These are phyloP conservation scores for Cynodonichthys magdalenae DNA, from an alignment of 2,797 vertebrate species.

Conservation along the genomic window DNA sequence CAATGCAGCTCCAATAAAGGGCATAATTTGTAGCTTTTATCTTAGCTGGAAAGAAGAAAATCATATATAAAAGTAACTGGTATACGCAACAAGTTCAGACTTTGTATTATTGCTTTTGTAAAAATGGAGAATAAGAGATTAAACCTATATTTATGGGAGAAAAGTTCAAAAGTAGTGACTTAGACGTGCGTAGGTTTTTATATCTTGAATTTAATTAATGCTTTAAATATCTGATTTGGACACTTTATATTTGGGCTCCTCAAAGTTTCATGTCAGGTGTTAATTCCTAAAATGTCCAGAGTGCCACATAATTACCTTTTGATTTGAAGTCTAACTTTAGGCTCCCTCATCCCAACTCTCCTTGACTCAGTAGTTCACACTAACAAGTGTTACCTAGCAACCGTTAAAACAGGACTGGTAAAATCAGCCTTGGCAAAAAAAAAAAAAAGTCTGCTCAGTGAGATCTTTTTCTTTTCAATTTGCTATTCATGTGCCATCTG, in stretches of 20 bases:
- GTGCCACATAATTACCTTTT: conserved; percentile 43
- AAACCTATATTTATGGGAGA: too few species aligned
- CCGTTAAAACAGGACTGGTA: conserved; percentile 70
- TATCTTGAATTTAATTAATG: too few species aligned
- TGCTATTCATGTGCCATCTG: conserved; percentile 77
- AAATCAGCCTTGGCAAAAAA: conserved; percentile 66
- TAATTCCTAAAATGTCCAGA: conserved; percentile 22
- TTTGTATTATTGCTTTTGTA: background rate
- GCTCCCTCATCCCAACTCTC: conserved; percentile 48
- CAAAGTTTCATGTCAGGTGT: conserved; percentile 17
- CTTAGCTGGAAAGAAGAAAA: background rate
- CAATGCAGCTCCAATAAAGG: conserved; percentile 3
- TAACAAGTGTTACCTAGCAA: conserved; percentile 81
- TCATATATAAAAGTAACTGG: background rate
- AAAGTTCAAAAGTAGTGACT: background rate
- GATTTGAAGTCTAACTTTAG: conserved; percentile 44
- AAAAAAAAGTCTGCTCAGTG: conserved; percentile 42
- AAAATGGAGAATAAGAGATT: background rate
- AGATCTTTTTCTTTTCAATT: conserved; percentile 61
- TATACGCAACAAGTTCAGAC: background rate
- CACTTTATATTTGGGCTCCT: background rate
- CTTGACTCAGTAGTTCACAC: conserved; percentile 44
- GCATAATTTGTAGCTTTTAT: background rate
- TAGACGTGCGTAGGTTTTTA: background rate
- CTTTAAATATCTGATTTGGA: background rate